Percentiles rank a stretch among this genome's conserved stretches.
Conservation (phyloP, 2,797 vertebrate genomes). For the Clarias laeviceps region DNA sequence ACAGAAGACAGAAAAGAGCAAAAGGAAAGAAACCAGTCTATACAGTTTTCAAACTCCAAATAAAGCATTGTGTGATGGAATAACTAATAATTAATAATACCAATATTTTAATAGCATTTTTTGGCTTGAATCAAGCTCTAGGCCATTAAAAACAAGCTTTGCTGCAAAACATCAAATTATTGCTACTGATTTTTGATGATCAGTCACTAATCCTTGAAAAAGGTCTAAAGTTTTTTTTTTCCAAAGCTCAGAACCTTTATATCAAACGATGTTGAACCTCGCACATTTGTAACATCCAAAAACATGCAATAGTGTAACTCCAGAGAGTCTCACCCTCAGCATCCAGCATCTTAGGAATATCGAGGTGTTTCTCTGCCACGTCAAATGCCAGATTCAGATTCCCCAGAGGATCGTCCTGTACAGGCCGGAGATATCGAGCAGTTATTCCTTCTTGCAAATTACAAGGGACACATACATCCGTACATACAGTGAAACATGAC, state of each 20-base stretch:
- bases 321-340: slow-evolving; percentile 85
- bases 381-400: slow-evolving; percentile 98
- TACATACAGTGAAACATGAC: too few species aligned
- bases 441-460: neutral
- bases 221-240: neutral
- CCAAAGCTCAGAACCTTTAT: neutral
- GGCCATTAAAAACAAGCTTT: neutral
- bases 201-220: neutral
- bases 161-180: neutral
- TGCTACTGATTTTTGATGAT: neutral
- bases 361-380: slow-evolving; percentile 97
- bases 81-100: too few species aligned
- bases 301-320: neutral
- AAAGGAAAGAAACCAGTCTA: neutral
- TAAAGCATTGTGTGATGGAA: too few species aligned
- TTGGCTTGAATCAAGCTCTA: too few species aligned
- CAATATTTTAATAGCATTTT: too few species aligned
- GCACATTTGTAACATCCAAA: neutral
- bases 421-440: slow-evolving; percentile 47
- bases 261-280: neutral
- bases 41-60: too few species aligned
- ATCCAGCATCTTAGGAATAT: slow-evolving; percentile 99
- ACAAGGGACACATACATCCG: neutral
- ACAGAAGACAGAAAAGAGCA: too few species aligned
- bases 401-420: slow-evolving; percentile 93